These are phyloP conservation scores for Phytoseiulus persimilis DNA, from an alignment of 2,888 invertebrate genomes.

Conservation along the genomic window DNA sequence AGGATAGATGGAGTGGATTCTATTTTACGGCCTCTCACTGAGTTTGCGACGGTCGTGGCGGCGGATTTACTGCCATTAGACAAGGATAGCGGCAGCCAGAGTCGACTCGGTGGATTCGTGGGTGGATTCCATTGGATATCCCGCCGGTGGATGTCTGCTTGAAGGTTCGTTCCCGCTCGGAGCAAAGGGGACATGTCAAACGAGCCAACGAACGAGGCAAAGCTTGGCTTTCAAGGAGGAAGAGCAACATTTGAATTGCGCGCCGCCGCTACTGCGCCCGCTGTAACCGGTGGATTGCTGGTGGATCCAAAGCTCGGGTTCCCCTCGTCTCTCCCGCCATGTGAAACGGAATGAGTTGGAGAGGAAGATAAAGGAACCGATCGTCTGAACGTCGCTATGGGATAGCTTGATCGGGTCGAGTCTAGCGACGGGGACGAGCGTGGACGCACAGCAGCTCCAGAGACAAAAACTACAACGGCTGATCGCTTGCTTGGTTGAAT, in stretches of 20 bases:
- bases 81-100: not conserved
- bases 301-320: not conserved
- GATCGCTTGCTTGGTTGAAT: not conserved
- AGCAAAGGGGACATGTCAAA: not conserved
- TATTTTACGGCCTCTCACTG: conserved; percentile 5
- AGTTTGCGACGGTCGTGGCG: not conserved
- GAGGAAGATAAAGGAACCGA: not conserved
- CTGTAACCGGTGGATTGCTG: not conserved
- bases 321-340: not conserved
- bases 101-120: not conserved
- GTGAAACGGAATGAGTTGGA: not conserved
- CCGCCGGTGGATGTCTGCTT: not conserved
- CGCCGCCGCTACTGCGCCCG: not conserved
- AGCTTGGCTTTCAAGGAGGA: not conserved
- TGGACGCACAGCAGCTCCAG: not conserved
- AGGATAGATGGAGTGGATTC: not conserved
- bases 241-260: not conserved
- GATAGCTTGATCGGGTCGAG: not conserved
- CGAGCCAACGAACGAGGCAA: not conserved
- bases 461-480: not conserved
- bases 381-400: not conserved
- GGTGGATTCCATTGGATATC: not conserved
- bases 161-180: not conserved
- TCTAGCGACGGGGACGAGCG: not conserved
- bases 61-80: conserved; percentile 5